Evolutionary conservation across 2,797 vertebrate genomes (phyloP).

Genomic region (Poliocrania exsul): DNA sequence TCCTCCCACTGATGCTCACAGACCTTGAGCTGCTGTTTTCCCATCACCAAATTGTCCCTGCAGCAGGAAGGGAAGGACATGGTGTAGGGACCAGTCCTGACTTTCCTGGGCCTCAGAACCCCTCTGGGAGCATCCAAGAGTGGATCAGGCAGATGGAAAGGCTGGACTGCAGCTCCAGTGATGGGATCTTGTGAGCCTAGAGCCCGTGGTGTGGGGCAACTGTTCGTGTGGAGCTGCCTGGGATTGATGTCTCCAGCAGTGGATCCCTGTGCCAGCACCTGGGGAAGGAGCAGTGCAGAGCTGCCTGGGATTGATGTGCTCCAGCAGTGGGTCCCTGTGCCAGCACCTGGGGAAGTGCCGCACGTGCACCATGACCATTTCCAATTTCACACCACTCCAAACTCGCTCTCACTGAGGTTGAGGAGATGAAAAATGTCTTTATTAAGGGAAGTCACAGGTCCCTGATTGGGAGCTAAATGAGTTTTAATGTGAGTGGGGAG

Average conservation of each 20-base stretch:
- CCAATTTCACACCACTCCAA: slow-evolving; percentile 42
- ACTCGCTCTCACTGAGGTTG: background rate
- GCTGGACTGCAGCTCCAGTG: background rate
- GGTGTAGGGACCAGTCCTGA: background rate
- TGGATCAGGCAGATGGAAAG: background rate
- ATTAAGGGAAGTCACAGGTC: slow-evolving; percentile 6
- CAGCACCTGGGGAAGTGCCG: background rate
- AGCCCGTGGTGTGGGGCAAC: too few species aligned
- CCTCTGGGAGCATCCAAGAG: background rate
- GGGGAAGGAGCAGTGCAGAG: background rate
- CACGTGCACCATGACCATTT: background rate
- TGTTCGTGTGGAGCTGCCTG: rapidly evolving
- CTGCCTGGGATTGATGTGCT: background rate
- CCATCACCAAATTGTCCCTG: background rate
- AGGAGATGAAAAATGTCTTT: slow-evolving; percentile 42
- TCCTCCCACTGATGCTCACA: background rate
- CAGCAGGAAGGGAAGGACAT: background rate
- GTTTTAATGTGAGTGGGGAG: background rate
- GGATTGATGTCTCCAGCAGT: background rate
- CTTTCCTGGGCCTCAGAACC: background rate
- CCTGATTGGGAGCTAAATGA: background rate
- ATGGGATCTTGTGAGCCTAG: background rate
- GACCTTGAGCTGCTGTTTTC: background rate
- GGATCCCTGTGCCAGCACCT: background rate
- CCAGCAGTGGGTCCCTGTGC: background rate